Base-by-base conservation (phyloP, 37 sponge, comb jelly and placozoan genomes). In the Eunapius fragilis region DNA sequence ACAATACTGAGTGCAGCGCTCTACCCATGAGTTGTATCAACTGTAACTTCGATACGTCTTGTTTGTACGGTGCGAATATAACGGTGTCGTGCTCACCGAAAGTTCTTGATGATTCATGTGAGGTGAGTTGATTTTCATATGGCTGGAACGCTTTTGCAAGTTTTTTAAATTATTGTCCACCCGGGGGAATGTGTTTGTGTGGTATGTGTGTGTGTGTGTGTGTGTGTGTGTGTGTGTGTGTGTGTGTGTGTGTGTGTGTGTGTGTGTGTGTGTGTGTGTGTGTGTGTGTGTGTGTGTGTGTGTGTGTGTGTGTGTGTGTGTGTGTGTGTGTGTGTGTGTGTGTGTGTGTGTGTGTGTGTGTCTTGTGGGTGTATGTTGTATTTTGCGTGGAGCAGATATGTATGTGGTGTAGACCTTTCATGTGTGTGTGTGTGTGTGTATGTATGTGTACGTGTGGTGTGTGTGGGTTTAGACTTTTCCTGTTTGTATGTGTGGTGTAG, bases 221-320 rank as follows among this genome's bases (percentile, higher is more conserved):
- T 49, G 67, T 49, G 80, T 14, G 27, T 14, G 80, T 79, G 80
- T 79, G 80, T 49, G 80, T 49, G 80, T 17, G 81, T 80, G 81
- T 80, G 81, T 67, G 34, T 80, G 81, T 79, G 35, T 80, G 81
- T 80, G 81, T 80, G 69, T 67, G 37, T 80, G 80, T 67, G 68
- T 68, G 81, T 80, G 81, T 1, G 81, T 80, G 81, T 67, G 67
- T 80, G 58, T 13, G 80, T 50, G 67, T 13, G 80, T 45, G 67
- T 49, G 80, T 73, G 74, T 73, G 25, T 73, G 27, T 73, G 74
- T 73, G 74, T 73, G 27, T 32, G 74, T 73, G 74, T 73, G 31
- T 49, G 67, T 49, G 80, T 14, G 27, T 14, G 80, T 79, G 80
- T 79, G 80, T 49, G 80, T 49, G 80, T 17, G 81, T 80, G 81